phyloP scores from a whole-genome alignment of 1,140 invertebrate genomes.

The Trichonephila clavata region DNA sequence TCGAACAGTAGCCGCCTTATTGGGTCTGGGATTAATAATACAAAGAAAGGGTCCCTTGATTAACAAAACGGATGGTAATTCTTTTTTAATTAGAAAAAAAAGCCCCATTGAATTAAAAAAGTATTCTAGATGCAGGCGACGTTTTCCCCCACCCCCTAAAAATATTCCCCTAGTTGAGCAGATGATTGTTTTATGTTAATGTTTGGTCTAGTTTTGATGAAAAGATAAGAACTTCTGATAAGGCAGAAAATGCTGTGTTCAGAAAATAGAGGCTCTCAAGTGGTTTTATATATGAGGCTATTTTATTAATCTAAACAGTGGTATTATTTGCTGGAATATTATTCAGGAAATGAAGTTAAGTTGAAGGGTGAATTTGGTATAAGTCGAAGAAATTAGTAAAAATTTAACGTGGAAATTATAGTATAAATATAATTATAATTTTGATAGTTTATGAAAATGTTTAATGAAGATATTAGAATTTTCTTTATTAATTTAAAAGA shows the following conservation, averaged over 20 bases:
- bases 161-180: background rate
- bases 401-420: too few species aligned
- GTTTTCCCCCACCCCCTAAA: background rate
- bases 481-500: too few species aligned
- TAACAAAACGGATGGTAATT: slow-evolving; percentile 36
- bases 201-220: slow-evolving; percentile 1
- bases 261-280: background rate
- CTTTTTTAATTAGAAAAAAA: slow-evolving; percentile 68
- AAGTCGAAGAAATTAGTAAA: too few species aligned
- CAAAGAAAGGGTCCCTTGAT: slow-evolving; percentile 58
- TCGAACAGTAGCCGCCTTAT: slow-evolving; percentile 48
- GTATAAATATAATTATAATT: too few species aligned
- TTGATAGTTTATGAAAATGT: too few species aligned
- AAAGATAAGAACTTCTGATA: slow-evolving; percentile 2
- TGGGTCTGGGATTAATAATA: slow-evolving; percentile 73
- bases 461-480: too few species aligned
- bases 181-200: slow-evolving; percentile 46
- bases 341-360: too few species aligned
- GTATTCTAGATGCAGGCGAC: background rate
- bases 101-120: slow-evolving; percentile 24
- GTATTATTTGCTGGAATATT: too few species aligned
- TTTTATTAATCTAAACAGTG: too few species aligned
- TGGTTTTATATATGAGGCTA: background rate
- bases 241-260: background rate
- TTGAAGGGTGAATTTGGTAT: too few species aligned